Base-by-base conservation (phyloP, 2,113 vertebrate species). In the Burhinus bistriatus region DNA sequence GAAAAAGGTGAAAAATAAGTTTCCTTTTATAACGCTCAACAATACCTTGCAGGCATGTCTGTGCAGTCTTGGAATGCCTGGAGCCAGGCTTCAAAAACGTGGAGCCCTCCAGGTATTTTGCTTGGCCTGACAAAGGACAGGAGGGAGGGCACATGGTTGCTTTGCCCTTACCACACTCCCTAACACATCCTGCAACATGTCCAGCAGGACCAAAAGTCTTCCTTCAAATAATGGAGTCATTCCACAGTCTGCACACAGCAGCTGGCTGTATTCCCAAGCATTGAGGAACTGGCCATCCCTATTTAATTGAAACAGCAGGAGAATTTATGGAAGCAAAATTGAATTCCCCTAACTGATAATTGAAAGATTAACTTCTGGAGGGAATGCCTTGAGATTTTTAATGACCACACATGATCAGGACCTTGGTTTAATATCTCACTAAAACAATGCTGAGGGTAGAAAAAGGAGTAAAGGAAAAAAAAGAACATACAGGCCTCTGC, bases 361-460 rank as follows among this genome's bases (percentile, higher is more conserved):
- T 88, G 89, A 83, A 93, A 73, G 66, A 89, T 95, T 94, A 93
- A 91, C 62, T 93, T 96, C 51, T 85, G 81, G n/a, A 91, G n/a
- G n/a, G 78, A 93, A 89, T 59, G 89, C 42, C 66, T 79, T 69
- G 83, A 84, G 87, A 93, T 85, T 94, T 94, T 84, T 94, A 95
- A 85, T 58, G 84, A 95, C 62, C 81, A 77, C 54, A 86, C 83
- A 76, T 5, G 4, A 89, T 54, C 49, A 83, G 51, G 20, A 91
- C 84, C 32, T 29, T 73, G 54, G 84, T 84, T 94, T 95, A 95
- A 70, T 72, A 47, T 66, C 81, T 78, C 32, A 71, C 38, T 80
- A 73, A 62, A 93, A 38, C n/a, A 90, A 62, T 69, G 54, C 34
- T 85, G 34, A 71, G 20, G 21, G 38, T n/a, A 73, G 47, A 65